Percentiles rank a stretch among this genome's conserved stretches.
phyloP scores from a whole-genome alignment of 2,888 invertebrate genomes.

The Drosophila seclusa region DNA sequence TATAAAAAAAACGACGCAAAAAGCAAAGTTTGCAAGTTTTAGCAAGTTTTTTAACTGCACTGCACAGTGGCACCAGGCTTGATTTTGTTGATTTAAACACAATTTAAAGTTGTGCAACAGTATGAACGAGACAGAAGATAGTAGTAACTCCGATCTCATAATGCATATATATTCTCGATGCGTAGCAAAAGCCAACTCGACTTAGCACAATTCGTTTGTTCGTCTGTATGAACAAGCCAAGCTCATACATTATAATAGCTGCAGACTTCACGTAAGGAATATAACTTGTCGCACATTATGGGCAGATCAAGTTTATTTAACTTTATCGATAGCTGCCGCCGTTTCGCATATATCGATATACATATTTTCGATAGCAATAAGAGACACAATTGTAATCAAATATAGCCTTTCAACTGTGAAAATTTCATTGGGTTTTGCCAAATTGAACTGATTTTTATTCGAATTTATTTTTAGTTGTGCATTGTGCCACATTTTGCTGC shows the following conservation, averaged over 20 bases:
- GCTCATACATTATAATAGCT: neutral
- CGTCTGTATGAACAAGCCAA: neutral
- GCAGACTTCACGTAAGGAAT: neutral
- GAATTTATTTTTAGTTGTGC: neutral
- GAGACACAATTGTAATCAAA: too few relatives aligned
- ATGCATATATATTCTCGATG: neutral
- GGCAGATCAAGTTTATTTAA: neutral
- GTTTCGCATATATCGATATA: neutral
- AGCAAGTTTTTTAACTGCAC: constrained; percentile 22
- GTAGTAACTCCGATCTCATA: too few relatives aligned
- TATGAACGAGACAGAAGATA: neutral
- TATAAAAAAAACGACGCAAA: constrained; percentile 25
- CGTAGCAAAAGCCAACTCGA: neutral
- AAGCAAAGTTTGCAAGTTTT: constrained; percentile 38
- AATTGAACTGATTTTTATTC: neutral
- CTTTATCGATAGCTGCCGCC: neutral
- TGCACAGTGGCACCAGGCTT: constrained; percentile 25
- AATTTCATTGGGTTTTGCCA: neutral
- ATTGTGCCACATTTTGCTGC: constrained; percentile 1
- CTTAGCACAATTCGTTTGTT: neutral
- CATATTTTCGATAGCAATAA: neutral
- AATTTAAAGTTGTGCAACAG: neutral
- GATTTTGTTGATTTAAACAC: neutral
- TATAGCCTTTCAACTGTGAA: neutral
- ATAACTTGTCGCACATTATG: neutral